Evolutionary conservation across 2,113 vertebrate species (phyloP), one percentile per base, ranked within the genome.

Genomic region (Nematolebias whitei): DNA sequence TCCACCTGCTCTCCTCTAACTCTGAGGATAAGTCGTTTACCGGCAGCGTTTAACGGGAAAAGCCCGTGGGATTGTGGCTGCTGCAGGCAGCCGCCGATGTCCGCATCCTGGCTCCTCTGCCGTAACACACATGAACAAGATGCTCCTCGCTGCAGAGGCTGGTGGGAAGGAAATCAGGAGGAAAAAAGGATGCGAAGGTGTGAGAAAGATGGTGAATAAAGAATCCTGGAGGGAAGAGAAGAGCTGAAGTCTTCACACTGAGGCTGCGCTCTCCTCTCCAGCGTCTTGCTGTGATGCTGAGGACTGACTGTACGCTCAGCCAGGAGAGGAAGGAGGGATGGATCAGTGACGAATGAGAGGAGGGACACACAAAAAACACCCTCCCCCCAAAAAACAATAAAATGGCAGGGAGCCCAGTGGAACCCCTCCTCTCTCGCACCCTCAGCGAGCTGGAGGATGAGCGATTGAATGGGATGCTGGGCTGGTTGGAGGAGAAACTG

Each of bases 321-420:
- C 59, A 50, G 79, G 49, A 72, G 67, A 56, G 63, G 78, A 63
- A 41, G 77, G 62, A 69, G 78, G 65, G 68, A 66, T 2, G 19
- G 73, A 71, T 67, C 74, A 38, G 71, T 79, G 77, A 81, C 44
- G 68, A 76, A 23, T 16, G 16, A 63, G 43, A 24, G 53, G 45
- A 5, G 48, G 23, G 41, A 64, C 23, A 56, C 44, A 26, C 7
- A 47, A 47, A 60, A 52, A 61, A 70, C 55, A 71, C 56, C n/a
- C 63, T 35, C 18, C 39, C 48, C 64, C 44, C 23, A 47, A n/a
- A 74, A 78, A 86, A 88, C 79, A 87, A 85, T 83, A 88, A 87
- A 89, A 85, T 87, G 84, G 79, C 81, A 85, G 74, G 48, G 75
- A 57, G 79, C 77, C 22, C 62, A 64, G 22, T 20, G 63, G 23